These are phyloP conservation scores for Nyctereutes procyonoides DNA, from an alignment of 2,113 vertebrate species.

Conservation along the genomic window DNA sequence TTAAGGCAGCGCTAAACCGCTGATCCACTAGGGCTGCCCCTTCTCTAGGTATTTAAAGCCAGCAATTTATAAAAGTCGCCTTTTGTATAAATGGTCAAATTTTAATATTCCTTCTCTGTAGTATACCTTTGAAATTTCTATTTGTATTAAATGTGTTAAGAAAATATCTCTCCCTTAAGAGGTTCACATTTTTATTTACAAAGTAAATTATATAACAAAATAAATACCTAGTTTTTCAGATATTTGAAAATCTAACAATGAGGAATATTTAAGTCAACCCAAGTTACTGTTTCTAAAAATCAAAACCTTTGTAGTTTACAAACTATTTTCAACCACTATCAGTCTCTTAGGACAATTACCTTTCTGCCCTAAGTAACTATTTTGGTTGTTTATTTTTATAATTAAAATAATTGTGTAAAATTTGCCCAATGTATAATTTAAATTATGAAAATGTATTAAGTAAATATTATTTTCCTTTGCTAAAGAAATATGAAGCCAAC, in stretches of 20 bases:
- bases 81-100: neutral
- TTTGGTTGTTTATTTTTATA: neutral
- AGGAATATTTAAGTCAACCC: neutral
- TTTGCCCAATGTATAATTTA: neutral
- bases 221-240: neutral
- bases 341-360: neutral
- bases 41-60: neutral
- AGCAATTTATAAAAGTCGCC: neutral
- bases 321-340: neutral
- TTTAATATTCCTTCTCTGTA: neutral
- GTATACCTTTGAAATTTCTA: neutral
- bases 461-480: neutral
- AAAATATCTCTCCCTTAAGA: neutral
- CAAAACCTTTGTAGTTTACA: neutral
- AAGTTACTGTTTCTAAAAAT: neutral
- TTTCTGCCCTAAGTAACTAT: neutral
- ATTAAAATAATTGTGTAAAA: neutral
- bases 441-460: conserved; percentile 9
- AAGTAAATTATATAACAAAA: neutral
- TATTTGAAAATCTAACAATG: neutral
- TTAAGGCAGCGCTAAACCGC: too few species aligned
- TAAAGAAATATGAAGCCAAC: neutral
- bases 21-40: too few species aligned
- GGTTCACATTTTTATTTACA: neutral
- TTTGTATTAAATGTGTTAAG: neutral